Percentiles rank a stretch among this genome's conserved stretches.
Conservation (phyloP, 2,113 vertebrate species). For the Antennarius striatus region DNA sequence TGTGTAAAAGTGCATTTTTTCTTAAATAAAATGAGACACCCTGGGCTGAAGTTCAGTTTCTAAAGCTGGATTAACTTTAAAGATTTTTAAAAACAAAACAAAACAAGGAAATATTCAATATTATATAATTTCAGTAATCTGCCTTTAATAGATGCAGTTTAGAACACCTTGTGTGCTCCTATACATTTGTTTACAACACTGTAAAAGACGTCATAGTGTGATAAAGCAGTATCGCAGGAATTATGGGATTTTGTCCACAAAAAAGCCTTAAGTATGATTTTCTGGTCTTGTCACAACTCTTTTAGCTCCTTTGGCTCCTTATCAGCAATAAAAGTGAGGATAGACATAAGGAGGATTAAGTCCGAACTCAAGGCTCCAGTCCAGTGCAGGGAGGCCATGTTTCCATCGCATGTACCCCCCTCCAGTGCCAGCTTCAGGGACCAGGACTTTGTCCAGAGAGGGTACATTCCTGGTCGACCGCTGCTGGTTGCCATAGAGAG, state of each 20-base stretch:
- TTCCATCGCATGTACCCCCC: slow-evolving; percentile 64
- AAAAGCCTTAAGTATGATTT: slow-evolving; percentile 43
- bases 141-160: slow-evolving; percentile 6
- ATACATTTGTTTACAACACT: slow-evolving; percentile 20
- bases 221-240: background rate
- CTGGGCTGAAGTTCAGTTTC: slow-evolving; percentile 1
- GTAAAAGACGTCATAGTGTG: background rate
- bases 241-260: slow-evolving; percentile 28
- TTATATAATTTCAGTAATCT: background rate
- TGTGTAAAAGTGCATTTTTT: slow-evolving; percentile 15
- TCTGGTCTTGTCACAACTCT: slow-evolving; percentile 23
- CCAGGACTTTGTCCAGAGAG: slow-evolving; percentile 91
- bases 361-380: slow-evolving; percentile 29
- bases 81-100: background rate
- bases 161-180: background rate
- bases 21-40: too few species aligned
- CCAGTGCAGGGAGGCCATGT: too few species aligned
- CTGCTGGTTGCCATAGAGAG: slow-evolving; percentile 96
- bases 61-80: slow-evolving; percentile 5
- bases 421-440: slow-evolving; percentile 79
- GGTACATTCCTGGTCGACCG: slow-evolving; percentile 91
- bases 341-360: slow-evolving; percentile 67
- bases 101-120: background rate
- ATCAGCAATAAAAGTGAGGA: slow-evolving; percentile 54
- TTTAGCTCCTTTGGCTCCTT: slow-evolving; percentile 43